Evolutionary conservation across 92 coral and sea anemone species (phyloP), one percentile per base, ranked within the genome.

Genomic region (Porites divaricata): DNA sequence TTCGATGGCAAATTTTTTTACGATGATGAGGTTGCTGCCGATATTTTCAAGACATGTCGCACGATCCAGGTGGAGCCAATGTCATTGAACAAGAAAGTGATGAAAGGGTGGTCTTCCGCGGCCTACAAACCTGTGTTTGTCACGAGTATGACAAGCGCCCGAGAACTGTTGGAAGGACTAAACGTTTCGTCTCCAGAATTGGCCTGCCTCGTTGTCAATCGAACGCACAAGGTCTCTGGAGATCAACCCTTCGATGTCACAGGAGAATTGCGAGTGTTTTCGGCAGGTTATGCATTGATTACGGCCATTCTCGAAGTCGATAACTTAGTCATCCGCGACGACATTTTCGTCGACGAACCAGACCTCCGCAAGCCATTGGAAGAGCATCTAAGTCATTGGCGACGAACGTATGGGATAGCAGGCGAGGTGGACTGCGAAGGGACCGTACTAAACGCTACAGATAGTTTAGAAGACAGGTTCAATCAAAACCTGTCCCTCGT

Each of bases 341-440:
- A 6, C 28, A 65, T 65, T 24, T 25, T 65, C 26, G 70, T 65
- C 45, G 70, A 65, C 13, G 70, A 25, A n/a, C 9, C 14, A 9
- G 26, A 65, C 24, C 28, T n/a, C 25, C 28, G 21, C 70, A 21
- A 65, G 1, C 70, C 70, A 11, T n/a, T 65, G 24, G 70, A 65
- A 65, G 13, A 16, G 2, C 24, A 16, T 6, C 26, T 65, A n/a
- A 24, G 28, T n/a, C 70, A 41, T n/a, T 65, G 70, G 70, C 70
- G 70, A 16, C 9, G 5, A 28, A 65, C 70, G 25, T 65, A 65
- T n/a, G 70, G 70, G 25, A 65, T 65, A 25, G 26, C 20, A n/a
- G 70, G 70, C 9, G 70, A 65, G 23, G 70, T 65, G 25, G 70
- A 65, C 13, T 65, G 70, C 28, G 70, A 65, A 19, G 24, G 70